A percentile compares a stretch with the other conserved stretches of the same genome.
Conservation (phyloP, 2,888 invertebrate species). For the Cylindroiulus punctatus region DNA sequence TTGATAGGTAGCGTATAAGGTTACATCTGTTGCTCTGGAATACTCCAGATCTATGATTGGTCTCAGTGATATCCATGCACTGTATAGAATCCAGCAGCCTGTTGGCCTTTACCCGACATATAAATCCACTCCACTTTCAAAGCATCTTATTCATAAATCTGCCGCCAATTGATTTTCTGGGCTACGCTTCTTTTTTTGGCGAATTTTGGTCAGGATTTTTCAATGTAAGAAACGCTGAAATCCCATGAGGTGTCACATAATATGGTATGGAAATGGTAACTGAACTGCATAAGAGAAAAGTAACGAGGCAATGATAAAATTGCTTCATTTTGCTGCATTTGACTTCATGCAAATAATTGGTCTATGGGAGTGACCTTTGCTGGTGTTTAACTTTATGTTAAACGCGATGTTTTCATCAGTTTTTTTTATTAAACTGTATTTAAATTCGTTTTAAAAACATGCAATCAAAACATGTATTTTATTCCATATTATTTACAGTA, state of each 20-base stretch:
- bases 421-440: no score
- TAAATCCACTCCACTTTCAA: not conserved
- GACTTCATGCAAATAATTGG: not conserved
- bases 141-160: not conserved
- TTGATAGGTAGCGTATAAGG: no score
- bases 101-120: not conserved
- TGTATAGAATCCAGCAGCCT: not conserved
- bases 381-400: no score
- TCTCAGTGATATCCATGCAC: not conserved
- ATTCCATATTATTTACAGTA: no score
- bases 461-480: no score
- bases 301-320: not conserved
- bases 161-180: conserved; percentile 22
- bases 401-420: no score
- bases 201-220: not conserved
- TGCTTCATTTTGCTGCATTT: not conserved
- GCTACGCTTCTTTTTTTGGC: not conserved
- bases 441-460: no score
- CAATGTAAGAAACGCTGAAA: not conserved
- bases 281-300: not conserved
- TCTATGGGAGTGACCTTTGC: not conserved
- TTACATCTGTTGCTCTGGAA: conserved; percentile 2
- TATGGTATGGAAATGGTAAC: not conserved
- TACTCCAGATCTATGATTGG: not conserved
- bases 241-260: not conserved